phyloP scores from a whole-genome alignment of 2,113 vertebrate genomes.

The Cephalopterus ornatus region DNA sequence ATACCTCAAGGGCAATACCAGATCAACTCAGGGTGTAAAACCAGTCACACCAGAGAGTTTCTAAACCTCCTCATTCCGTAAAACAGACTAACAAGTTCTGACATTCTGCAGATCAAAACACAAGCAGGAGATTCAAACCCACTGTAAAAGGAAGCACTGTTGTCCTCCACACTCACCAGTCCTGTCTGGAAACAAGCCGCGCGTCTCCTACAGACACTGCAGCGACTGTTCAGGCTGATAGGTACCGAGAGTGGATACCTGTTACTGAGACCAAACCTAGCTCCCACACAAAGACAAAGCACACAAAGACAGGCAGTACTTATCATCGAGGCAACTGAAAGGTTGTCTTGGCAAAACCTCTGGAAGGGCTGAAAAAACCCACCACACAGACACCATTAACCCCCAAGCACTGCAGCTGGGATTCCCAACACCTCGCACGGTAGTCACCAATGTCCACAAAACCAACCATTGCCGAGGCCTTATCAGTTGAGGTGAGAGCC shows the following conservation, averaged over 20 bases:
- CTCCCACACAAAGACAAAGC: neutral
- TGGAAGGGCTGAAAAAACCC: neutral
- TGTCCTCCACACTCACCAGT: neutral
- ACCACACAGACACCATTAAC: neutral
- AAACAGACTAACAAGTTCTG: neutral
- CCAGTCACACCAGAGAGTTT: fast-evolving
- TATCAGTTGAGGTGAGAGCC: neutral
- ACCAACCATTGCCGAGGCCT: neutral
- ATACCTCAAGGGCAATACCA: neutral
- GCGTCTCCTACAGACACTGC: neutral
- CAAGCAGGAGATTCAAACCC: neutral
- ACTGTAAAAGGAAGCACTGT: neutral
- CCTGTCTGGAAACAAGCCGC: neutral
- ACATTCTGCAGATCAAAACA: neutral
- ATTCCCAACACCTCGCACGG: neutral
- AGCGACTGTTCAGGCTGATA: neutral
- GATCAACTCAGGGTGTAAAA: neutral
- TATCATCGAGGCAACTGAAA: neutral
- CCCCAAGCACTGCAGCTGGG: neutral
- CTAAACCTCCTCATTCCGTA: neutral
- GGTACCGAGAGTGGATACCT: neutral
- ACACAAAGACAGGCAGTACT: neutral
- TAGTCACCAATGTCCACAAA: neutral
- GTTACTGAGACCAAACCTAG: neutral
- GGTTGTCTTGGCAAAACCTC: neutral